phyloP scores from a whole-genome alignment of 2,113 vertebrate species.

The Festucalex cinctus region DNA sequence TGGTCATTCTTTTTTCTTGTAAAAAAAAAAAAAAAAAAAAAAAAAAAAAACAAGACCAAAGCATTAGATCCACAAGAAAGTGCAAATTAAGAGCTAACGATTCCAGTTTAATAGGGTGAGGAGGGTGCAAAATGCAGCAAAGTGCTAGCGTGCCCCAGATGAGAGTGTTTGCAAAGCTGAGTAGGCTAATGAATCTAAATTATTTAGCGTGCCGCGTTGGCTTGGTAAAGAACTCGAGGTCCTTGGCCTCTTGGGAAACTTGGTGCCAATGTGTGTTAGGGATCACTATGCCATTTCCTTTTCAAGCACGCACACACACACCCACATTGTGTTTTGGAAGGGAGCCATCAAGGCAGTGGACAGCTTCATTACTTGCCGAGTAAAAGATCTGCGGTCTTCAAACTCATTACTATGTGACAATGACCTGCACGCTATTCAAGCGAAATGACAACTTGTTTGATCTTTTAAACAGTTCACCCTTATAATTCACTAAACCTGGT shows the following conservation, averaged over 20 bases:
- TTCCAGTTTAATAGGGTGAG: slow-evolving; percentile 22
- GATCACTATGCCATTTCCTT: slow-evolving; percentile 43
- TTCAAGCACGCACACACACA: slow-evolving; percentile 12
- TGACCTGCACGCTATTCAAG: slow-evolving; percentile 15
- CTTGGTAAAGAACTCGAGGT: slow-evolving; percentile 53
- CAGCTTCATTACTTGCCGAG: slow-evolving; percentile 27
- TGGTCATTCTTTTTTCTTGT: slow-evolving; percentile 19
- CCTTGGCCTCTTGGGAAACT: slow-evolving; percentile 37
- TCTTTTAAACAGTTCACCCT: neutral
- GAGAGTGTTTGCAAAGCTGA: slow-evolving; percentile 39
- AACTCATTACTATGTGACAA: slow-evolving; percentile 4
- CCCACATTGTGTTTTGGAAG: slow-evolving; percentile 12
- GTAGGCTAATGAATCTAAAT: slow-evolving; percentile 59
- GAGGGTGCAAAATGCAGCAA: slow-evolving; percentile 17
- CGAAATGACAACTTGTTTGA: slow-evolving; percentile 8
- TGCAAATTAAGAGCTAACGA: slow-evolving; percentile 33
- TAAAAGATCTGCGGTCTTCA: slow-evolving; percentile 21
- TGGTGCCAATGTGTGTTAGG: slow-evolving; percentile 35
- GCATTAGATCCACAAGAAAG: slow-evolving; percentile 16
- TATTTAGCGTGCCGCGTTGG: slow-evolving; percentile 52
- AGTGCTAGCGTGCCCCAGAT: slow-evolving; percentile 21
- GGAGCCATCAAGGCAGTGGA: slow-evolving; percentile 21
- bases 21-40: slow-evolving; percentile 33
- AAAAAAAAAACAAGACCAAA: too few species aligned
- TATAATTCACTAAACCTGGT: neutral